Conservation (phyloP, 2,113 vertebrate genomes). For the Grammomys surdaster region DNA sequence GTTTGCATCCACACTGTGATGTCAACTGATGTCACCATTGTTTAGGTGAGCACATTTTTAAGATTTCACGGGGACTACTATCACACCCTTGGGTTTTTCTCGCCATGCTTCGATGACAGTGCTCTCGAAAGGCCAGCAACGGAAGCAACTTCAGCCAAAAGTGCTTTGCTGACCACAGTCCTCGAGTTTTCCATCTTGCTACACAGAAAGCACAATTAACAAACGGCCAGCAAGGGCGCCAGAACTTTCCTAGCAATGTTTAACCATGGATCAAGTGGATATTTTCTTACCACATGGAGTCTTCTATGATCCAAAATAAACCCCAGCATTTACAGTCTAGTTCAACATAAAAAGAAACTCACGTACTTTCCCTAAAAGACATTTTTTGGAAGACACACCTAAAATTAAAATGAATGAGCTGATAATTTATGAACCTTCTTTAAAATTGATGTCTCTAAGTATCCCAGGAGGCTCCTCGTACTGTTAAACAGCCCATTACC, state of each 20-base stretch:
- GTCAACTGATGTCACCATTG: neutral
- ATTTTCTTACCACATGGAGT: constrained; percentile 37
- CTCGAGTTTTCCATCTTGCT: neutral
- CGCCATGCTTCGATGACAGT: neutral
- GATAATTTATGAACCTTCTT: constrained; percentile 57
- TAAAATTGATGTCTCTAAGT: constrained; percentile 47
- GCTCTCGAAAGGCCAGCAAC: neutral
- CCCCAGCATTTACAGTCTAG: neutral
- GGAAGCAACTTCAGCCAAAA: neutral
- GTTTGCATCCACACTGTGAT: neutral
- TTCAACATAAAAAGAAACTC: constrained; percentile 55
- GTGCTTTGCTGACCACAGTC: neutral
- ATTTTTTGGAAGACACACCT: constrained; percentile 47
- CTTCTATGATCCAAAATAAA: constrained; percentile 57
- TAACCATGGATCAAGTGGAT: constrained; percentile 35
- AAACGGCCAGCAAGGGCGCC: neutral
- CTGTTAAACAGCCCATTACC: constrained; percentile 26
- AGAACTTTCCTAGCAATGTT: neutral
- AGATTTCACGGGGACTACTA: no score
- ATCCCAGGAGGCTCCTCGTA: constrained; percentile 12
- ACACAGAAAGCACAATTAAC: neutral
- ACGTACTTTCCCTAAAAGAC: constrained; percentile 43
- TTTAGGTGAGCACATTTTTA: no score
- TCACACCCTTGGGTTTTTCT: neutral
- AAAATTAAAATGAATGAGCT: constrained; percentile 52